Percentiles rank a stretch among this genome's conserved stretches.
Evolutionary conservation across 2,888 invertebrate species (phyloP).

Genomic region (Polietes domitor): DNA sequence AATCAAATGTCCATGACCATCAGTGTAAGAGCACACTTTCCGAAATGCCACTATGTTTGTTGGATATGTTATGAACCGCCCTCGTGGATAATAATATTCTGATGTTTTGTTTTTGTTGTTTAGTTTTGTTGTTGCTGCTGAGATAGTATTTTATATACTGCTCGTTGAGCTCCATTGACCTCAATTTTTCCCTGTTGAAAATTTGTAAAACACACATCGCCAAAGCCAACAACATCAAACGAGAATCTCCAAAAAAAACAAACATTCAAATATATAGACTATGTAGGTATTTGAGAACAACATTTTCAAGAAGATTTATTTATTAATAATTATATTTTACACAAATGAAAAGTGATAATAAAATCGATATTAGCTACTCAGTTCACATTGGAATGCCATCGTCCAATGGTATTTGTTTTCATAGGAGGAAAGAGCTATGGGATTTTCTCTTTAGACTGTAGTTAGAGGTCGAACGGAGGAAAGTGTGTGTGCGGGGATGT

Average conservation of each 20-base stretch:
- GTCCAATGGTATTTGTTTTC: neutral
- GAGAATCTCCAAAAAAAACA: no score
- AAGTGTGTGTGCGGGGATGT: no score
- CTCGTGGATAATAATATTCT: neutral
- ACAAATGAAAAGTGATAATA: neutral
- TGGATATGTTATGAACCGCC: neutral
- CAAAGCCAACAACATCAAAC: neutral
- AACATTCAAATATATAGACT: neutral
- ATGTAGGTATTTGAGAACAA: slow-evolving; percentile 13
- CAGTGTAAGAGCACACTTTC: no score
- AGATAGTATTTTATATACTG: neutral
- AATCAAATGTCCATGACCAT: no score
- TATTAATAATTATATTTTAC: slow-evolving; percentile 6
- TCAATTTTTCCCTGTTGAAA: slow-evolving; percentile 59
- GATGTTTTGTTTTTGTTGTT: no score
- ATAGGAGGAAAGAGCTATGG: neutral
- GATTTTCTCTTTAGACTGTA: neutral
- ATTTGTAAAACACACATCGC: slow-evolving; percentile 43
- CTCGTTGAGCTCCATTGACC: slow-evolving; percentile 64
- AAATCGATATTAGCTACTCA: neutral
- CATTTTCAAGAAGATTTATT: slow-evolving; percentile 15
- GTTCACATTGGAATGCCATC: no score
- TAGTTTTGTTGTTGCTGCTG: neutral
- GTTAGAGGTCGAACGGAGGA: no score
- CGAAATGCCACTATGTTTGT: no score